phyloP scores from a whole-genome alignment of 2,797 vertebrate genomes.

The Clarias laeviceps region DNA sequence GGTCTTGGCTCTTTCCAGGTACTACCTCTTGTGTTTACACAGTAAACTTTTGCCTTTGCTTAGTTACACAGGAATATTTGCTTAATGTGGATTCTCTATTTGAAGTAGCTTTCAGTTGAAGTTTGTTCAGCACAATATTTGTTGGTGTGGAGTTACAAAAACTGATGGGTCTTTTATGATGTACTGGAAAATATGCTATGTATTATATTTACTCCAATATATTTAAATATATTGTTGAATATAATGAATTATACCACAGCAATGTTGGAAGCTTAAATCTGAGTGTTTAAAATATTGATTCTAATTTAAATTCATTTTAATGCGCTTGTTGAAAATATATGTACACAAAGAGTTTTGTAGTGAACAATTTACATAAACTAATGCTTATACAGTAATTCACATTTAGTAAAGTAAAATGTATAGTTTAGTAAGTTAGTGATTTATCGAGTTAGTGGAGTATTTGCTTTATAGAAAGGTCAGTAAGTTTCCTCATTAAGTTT shows the following conservation, averaged over 20 bases:
- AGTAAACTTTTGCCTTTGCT: neutral
- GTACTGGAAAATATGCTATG: no score
- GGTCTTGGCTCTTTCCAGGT: slow-evolving; percentile 99
- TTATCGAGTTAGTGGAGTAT: no score
- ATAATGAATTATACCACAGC: neutral
- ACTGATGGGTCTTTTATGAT: neutral
- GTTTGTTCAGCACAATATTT: neutral
- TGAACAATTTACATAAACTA: neutral
- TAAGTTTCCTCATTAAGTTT: neutral
- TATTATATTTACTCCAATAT: neutral
- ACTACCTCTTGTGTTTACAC: slow-evolving; percentile 14
- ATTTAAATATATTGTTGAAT: neutral
- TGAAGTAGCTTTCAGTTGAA: neutral
- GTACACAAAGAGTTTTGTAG: neutral
- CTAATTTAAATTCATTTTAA: neutral
- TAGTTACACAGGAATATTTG: neutral
- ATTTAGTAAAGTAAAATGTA: neutral
- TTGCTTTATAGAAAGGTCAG: neutral
- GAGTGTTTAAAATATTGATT: neutral
- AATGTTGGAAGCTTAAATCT: neutral
- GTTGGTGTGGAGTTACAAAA: neutral
- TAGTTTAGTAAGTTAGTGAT: neutral
- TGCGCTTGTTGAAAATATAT: neutral
- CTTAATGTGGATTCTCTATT: neutral
- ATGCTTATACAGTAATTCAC: neutral